A percentile compares a stretch with the other conserved stretches of the same genome.
phyloP scores from a whole-genome alignment of 2,797 vertebrate genomes.

The Aplochiton taeniatus region DNA sequence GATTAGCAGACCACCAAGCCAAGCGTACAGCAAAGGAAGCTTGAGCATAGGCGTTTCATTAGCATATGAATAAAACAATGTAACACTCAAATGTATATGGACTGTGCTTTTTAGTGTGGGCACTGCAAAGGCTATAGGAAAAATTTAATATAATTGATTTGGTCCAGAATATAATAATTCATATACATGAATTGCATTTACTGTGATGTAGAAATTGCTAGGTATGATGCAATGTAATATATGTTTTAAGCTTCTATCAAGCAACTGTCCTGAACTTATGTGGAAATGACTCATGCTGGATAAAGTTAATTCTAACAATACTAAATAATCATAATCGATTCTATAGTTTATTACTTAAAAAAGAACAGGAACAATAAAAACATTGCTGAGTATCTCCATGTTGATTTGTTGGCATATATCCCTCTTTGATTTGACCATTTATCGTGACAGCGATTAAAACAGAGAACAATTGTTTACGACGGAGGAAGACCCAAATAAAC shows the following conservation, averaged over 20 bases:
- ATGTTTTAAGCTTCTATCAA: too few species aligned
- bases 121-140: background rate
- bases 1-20: slow-evolving; percentile 5
- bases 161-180: background rate
- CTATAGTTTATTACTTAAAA: too few species aligned
- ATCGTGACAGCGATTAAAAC: background rate
- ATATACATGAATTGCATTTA: too few species aligned
- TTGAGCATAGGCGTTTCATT: slow-evolving; percentile 19
- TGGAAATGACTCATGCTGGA: too few species aligned
- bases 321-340: too few species aligned
- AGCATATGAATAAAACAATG: slow-evolving; percentile 30
- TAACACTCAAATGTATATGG: slow-evolving; percentile 15
- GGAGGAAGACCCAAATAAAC: background rate
- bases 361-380: too few species aligned
- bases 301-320: too few species aligned
- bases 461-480: background rate
- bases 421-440: background rate
- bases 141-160: background rate
- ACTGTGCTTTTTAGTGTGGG: background rate
- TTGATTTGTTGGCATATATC: background rate
- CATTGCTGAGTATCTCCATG: too few species aligned
- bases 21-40: slow-evolving; percentile 17
- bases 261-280: too few species aligned
- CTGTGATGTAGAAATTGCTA: too few species aligned
- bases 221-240: too few species aligned